Percentiles rank a stretch among this genome's conserved stretches.
phyloP scores from a whole-genome alignment of 2,797 vertebrate genomes.

The Martes flavigula region DNA sequence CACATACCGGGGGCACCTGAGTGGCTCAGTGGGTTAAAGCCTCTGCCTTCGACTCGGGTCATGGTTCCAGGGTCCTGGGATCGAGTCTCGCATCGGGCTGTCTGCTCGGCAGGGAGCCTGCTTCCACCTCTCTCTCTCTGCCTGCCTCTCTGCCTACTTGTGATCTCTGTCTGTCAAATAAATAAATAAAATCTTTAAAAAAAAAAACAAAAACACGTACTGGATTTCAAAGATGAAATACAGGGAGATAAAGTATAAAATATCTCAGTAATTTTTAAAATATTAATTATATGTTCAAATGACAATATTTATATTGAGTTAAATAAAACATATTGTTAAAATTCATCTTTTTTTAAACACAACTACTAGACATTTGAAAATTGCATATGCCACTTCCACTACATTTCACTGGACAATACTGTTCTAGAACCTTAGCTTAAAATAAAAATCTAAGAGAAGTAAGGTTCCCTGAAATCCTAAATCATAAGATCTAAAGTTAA shows the following conservation, averaged over 20 bases:
- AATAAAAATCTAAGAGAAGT: not conserved
- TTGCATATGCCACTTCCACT: not conserved
- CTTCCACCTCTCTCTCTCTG: too few species aligned
- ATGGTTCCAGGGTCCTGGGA: too few species aligned
- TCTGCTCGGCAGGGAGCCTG: too few species aligned
- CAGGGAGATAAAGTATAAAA: not conserved
- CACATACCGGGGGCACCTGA: not conserved
- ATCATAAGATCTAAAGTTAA: not conserved
- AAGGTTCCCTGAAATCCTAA: not conserved
- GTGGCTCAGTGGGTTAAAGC: too few species aligned
- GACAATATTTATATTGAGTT: not conserved
- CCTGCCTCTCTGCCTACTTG: too few species aligned
- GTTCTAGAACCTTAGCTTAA: not conserved
- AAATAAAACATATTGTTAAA: not conserved
- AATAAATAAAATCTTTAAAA: too few species aligned
- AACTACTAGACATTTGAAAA: not conserved
- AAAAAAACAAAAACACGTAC: not conserved
- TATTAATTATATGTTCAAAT: not conserved
- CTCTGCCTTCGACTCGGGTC: too few species aligned
- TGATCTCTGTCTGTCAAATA: too few species aligned
- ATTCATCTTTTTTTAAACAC: not conserved
- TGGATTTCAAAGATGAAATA: not conserved
- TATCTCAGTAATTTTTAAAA: not conserved
- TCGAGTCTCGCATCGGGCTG: too few species aligned
- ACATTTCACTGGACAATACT: constrained; percentile 3